A percentile compares a stretch with the other conserved stretches of the same genome.
Evolutionary conservation across 2,888 invertebrate species (phyloP).

Genomic region (Unio delphinus): DNA sequence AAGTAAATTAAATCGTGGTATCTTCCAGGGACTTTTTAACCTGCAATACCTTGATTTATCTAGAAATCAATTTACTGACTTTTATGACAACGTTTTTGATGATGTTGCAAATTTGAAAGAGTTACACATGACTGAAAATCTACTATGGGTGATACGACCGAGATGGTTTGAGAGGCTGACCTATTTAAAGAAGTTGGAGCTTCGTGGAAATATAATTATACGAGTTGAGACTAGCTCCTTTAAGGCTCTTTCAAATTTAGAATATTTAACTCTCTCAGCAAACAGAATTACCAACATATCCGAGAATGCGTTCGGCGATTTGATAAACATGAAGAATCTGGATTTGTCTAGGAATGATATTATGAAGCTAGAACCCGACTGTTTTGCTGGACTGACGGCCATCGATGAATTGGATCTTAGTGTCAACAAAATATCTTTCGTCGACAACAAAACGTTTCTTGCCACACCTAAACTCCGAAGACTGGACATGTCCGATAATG

Average conservation of each 20-base stretch:
- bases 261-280: conserved; percentile 40
- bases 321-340: conserved; percentile 34
- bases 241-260: conserved; percentile 30
- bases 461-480: conserved; percentile 22
- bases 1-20: conserved; percentile 19
- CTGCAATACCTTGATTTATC: conserved; percentile 41
- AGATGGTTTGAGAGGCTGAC: conserved; percentile 40
- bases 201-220: conserved; percentile 42
- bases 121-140: conserved; percentile 41
- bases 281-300: conserved; percentile 42
- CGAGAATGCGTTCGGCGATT: conserved; percentile 76
- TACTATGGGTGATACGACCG: conserved; percentile 35
- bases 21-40: conserved; percentile 25
- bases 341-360: conserved; percentile 54
- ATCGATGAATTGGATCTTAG: conserved; percentile 42
- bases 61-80: conserved; percentile 39
- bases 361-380: conserved; percentile 33
- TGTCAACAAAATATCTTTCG: conserved; percentile 37
- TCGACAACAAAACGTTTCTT: conserved; percentile 40
- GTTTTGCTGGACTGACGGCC: conserved; percentile 35
- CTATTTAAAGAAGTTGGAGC: conserved; percentile 34
- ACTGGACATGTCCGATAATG: conserved; percentile 44
- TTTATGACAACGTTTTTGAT: conserved; percentile 42
- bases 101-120: conserved; percentile 29
- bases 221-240: conserved; percentile 39